Percentiles rank a stretch among this genome's conserved stretches.
These are phyloP conservation scores for Clytia hemisphaerica DNA, from an alignment of 30 jellyfish, hydroid and myxozoan genomes.

Conservation along the genomic window DNA sequence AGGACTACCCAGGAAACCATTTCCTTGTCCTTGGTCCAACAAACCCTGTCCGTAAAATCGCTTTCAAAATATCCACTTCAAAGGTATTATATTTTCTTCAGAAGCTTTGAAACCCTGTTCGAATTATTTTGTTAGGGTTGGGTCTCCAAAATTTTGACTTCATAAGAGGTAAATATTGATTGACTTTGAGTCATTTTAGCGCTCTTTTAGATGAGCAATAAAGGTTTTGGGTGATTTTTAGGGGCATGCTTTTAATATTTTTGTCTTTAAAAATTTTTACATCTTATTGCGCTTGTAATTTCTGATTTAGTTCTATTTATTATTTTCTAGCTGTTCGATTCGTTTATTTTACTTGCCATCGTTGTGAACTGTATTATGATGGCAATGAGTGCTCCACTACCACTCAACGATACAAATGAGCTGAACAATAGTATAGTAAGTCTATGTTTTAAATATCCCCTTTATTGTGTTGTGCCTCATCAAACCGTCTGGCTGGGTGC, in stretches of 20 bases:
- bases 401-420: constrained; percentile 8
- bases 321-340: constrained; percentile 15
- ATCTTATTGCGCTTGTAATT: too few relatives aligned
- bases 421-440: constrained; percentile 17
- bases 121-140: too few relatives aligned
- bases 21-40: constrained; percentile 25
- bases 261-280: too few relatives aligned
- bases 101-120: too few relatives aligned
- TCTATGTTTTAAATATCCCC: not conserved
- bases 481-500: too few relatives aligned
- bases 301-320: too few relatives aligned
- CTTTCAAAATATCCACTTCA: constrained; percentile 29
- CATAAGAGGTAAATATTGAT: too few relatives aligned
- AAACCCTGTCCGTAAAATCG: constrained; percentile 26
- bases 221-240: too few relatives aligned
- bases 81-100: not conserved
- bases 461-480: not conserved
- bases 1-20: constrained; percentile 32
- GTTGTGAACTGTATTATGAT: constrained; percentile 23
- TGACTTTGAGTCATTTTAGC: too few relatives aligned
- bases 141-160: too few relatives aligned
- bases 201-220: too few relatives aligned
- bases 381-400: constrained; percentile 44
- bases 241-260: too few relatives aligned
- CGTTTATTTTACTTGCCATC: constrained; percentile 13